phyloP scores from a whole-genome alignment of 2,888 invertebrate genomes.

The Pemphredon lugubris region DNA sequence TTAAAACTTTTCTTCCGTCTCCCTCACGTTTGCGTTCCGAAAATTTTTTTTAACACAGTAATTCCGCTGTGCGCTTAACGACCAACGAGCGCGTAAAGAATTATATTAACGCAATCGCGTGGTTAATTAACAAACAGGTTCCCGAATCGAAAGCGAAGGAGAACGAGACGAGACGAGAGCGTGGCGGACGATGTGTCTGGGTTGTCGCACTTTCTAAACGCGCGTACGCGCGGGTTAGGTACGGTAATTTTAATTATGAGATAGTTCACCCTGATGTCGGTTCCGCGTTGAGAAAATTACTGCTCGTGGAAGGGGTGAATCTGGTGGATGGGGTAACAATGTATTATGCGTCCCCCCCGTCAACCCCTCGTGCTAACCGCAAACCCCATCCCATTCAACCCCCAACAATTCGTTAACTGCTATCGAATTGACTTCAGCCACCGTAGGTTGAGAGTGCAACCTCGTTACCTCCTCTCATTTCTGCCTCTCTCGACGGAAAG shows the following conservation, averaged over 20 bases:
- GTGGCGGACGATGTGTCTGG: no score
- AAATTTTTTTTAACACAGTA: no score
- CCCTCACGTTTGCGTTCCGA: no score
- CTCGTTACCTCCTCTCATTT: conserved; percentile 40
- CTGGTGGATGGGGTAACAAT: conserved; percentile 78
- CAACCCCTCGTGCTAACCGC: conserved; percentile 75
- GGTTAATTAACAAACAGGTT: no score
- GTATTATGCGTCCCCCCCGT: conserved; percentile 76
- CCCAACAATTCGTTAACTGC: conserved; percentile 79
- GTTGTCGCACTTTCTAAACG: conserved; percentile 21
- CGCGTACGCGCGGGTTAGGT: conserved; percentile 43
- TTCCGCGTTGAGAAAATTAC: conserved; percentile 66
- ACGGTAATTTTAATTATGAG: conserved; percentile 76
- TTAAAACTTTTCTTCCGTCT: no score
- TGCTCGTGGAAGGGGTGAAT: conserved; percentile 57
- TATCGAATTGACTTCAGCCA: conserved; percentile 71
- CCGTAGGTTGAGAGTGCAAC: conserved; percentile 43
- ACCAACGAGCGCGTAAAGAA: no score
- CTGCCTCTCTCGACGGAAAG: conserved; percentile 6
- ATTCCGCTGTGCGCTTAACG: no score
- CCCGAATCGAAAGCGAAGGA: no score
- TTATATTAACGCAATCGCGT: no score
- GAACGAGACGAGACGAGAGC: no score
- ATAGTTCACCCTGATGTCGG: conserved; percentile 62
- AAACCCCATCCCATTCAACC: conserved; percentile 73